Base-by-base conservation (phyloP, 2,888 invertebrate species). In the Sthenelais limicola region DNA sequence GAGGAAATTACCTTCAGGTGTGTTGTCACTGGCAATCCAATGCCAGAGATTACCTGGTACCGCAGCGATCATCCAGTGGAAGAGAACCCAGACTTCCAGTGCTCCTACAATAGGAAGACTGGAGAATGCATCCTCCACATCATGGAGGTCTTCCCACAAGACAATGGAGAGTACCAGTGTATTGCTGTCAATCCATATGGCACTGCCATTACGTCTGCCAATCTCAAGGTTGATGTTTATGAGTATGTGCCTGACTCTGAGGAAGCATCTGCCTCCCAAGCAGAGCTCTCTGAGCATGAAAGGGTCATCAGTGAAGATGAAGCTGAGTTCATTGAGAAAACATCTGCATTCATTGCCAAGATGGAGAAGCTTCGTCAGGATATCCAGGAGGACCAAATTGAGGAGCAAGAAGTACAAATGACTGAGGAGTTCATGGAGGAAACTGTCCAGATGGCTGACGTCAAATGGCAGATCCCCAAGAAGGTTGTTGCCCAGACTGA, bases 131-230 rank as follows among this genome's bases (percentile, higher is more conserved):
- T 97, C 4, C 90, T 99, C 70, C 97, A 98, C 88, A 92, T 99
- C 71, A 90, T 98, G 12, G 96, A 97, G 82, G 97, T 98, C 18
- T 98, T 98, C 87, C 96, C 98, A 15, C 94, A 94, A 82, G 99
- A 99, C 89, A 96, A 96, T 9, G 98, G 98, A 21, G 94, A 97
- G 1, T 98, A 98, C 87, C 96, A 96, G 18, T 98, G 97, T 85
- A 94, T 95, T 87, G 98, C 98, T 0, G 92, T 94, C 73, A 99
- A 98, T 87, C 94, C 94, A 84, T 91, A 95, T 30, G 99, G 99
- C 1, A 96, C 97, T 90, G 97, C 97, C 24, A 94, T 96, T 1
- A 97, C 97, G n/a, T 81, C 79, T 69, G 85, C 85, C 33, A 80
- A 76, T 38, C 80, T 87, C 18, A 83, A 85, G 77, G 85, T 87